Percentiles rank a stretch among this genome's conserved stretches.
Conservation (phyloP, 92 coral and sea anemone species). For the Bergia sp. region DNA sequence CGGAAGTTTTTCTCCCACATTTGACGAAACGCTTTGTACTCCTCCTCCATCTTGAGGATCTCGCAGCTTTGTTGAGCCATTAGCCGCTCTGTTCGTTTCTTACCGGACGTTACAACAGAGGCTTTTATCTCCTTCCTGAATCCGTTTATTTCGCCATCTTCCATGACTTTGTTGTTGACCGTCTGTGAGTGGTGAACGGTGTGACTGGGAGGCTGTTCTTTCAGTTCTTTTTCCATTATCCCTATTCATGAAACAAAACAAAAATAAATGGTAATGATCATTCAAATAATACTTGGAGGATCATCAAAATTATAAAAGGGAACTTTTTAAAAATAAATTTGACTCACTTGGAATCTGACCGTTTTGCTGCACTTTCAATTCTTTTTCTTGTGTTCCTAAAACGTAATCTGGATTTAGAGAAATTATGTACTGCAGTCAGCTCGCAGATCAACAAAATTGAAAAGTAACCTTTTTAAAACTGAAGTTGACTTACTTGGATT, state of each 20-base stretch:
- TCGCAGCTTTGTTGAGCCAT: slow-evolving; percentile 80
- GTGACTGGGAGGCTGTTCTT: neutral
- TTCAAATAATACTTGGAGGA: neutral
- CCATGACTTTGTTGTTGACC: neutral
- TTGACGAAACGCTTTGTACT: slow-evolving; percentile 65
- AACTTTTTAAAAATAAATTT: too few species aligned
- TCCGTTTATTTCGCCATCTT: neutral
- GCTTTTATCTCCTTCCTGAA: neutral
- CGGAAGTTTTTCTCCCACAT: slow-evolving; percentile 76
- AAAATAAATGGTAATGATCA: neutral
- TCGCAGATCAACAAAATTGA: too few species aligned
- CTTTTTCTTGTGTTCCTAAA: too few species aligned
- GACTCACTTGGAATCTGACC: too few species aligned
- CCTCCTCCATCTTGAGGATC: slow-evolving; percentile 66
- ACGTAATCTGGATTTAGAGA: too few species aligned
- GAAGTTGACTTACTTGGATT: neutral
- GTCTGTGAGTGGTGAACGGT: neutral
- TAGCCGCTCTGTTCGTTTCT: slow-evolving; percentile 54
- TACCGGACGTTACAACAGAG: neutral
- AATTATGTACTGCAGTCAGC: neutral
- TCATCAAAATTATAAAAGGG: too few species aligned
- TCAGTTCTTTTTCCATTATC: neutral
- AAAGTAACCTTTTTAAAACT: neutral
- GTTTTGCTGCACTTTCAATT: too few species aligned
- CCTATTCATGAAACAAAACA: neutral